phyloP scores from a whole-genome alignment of 1,140 invertebrate genomes.

The Drosophila suzukii region DNA sequence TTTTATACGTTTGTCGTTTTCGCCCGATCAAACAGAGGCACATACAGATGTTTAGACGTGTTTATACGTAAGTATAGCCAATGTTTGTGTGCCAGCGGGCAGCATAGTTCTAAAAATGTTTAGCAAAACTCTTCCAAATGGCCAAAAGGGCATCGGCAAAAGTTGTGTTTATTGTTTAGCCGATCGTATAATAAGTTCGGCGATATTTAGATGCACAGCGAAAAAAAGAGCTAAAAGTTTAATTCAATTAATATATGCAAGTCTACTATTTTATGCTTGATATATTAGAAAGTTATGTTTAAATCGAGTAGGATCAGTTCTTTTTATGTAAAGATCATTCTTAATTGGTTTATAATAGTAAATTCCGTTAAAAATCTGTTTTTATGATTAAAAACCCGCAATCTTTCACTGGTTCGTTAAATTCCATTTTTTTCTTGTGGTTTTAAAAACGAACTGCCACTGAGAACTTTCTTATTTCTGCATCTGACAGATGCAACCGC shows the following conservation, averaged over 20 bases:
- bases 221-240: neutral
- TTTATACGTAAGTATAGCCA: constrained; percentile 10
- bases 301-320: too few species aligned
- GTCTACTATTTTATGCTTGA: too few species aligned
- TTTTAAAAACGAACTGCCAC: constrained; percentile 2
- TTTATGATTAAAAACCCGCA: neutral
- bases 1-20: constrained; percentile 32
- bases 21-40: constrained; percentile 29
- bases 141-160: constrained; percentile 44
- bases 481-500: constrained; percentile 40
- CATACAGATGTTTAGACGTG: constrained; percentile 14
- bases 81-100: constrained; percentile 26
- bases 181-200: constrained; percentile 41
- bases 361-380: too few species aligned
- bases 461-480: constrained; percentile 8
- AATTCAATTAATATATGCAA: too few species aligned
- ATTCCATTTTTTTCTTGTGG: neutral
- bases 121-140: constrained; percentile 45
- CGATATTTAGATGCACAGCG: constrained; percentile 7
- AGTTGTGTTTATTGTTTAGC: constrained; percentile 54
- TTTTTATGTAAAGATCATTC: too few species aligned
- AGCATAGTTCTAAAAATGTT: constrained; percentile 73
- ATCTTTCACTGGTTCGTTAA: constrained; percentile 2
- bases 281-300: neutral
- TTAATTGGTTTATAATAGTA: too few species aligned